Percentiles rank a stretch among this genome's conserved stretches.
Conservation (phyloP, 2,113 vertebrate species). For the Pogonocichla stellata region DNA sequence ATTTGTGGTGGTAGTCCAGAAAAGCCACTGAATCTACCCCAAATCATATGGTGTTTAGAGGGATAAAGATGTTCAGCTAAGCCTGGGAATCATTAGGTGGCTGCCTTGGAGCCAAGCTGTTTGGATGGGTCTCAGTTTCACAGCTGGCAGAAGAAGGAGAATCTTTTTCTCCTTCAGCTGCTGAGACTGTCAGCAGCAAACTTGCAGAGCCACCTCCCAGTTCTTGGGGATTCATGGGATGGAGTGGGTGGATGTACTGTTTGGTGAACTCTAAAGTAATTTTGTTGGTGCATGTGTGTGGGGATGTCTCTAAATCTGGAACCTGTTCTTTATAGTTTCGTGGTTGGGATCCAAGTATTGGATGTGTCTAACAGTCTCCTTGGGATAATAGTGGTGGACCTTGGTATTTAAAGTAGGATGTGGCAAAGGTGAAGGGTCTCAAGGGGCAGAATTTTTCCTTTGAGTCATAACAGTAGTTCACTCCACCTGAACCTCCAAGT, state of each 20-base stretch:
- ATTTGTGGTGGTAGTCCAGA: neutral
- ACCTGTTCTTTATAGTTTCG: neutral
- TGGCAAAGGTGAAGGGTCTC: neutral
- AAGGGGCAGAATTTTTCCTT: neutral
- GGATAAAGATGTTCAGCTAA: neutral
- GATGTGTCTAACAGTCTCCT: neutral
- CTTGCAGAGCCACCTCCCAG: neutral
- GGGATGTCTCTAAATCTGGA: neutral
- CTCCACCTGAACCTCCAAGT: neutral
- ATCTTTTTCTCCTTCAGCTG: neutral
- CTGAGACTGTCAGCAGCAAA: neutral
- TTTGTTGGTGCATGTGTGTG: neutral
- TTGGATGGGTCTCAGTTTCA: neutral
- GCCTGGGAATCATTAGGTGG: constrained; percentile 49
- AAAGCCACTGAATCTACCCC: neutral
- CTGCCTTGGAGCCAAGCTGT: constrained; percentile 11
- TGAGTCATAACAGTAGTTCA: neutral
- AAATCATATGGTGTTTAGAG: neutral
- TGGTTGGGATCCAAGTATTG: neutral
- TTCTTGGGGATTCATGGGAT: neutral
- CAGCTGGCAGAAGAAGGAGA: neutral
- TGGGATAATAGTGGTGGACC: neutral
- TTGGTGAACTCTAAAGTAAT: neutral
- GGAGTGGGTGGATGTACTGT: neutral
- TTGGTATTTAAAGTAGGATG: neutral